Conservation (phyloP, 2,113 vertebrate species). For the Phrynocephalus versicolor region DNA sequence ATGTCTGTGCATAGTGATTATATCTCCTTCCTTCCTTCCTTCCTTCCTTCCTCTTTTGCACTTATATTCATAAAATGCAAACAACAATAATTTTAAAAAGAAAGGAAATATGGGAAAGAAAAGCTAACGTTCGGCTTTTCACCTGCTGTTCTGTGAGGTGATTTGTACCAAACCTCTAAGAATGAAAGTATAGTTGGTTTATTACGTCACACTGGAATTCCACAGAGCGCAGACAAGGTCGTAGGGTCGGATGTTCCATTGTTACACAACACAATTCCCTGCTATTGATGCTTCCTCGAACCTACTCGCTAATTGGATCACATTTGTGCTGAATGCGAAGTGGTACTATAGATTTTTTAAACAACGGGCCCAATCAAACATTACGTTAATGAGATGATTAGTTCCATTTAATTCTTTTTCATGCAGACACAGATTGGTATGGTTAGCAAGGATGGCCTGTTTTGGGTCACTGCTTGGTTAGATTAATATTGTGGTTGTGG, state of each 20-base stretch:
- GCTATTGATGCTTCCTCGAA: background rate
- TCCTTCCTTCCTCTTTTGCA: too few relatives aligned
- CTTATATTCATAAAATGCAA: too few relatives aligned
- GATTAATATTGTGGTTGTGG: too few relatives aligned
- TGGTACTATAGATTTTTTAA: background rate
- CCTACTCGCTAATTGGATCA: background rate
- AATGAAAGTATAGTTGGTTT: background rate
- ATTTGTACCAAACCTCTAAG: background rate
- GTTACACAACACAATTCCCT: background rate
- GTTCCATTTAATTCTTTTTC: background rate
- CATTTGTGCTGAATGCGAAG: background rate
- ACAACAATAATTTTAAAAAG: too few relatives aligned
- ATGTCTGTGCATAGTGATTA: too few relatives aligned
- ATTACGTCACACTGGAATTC: background rate
- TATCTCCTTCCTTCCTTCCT: too few relatives aligned
- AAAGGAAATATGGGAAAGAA: background rate
- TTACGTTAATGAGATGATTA: background rate
- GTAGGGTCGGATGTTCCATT: background rate
- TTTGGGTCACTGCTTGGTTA: too few relatives aligned
- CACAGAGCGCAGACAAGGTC: background rate
- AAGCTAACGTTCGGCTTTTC: background rate
- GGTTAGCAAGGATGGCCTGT: background rate
- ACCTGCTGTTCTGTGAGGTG: background rate
- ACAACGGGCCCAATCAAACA: background rate
- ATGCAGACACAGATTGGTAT: background rate